Conservation (phyloP, 2,888 invertebrate genomes). For the Cerceris ruficornis region DNA sequence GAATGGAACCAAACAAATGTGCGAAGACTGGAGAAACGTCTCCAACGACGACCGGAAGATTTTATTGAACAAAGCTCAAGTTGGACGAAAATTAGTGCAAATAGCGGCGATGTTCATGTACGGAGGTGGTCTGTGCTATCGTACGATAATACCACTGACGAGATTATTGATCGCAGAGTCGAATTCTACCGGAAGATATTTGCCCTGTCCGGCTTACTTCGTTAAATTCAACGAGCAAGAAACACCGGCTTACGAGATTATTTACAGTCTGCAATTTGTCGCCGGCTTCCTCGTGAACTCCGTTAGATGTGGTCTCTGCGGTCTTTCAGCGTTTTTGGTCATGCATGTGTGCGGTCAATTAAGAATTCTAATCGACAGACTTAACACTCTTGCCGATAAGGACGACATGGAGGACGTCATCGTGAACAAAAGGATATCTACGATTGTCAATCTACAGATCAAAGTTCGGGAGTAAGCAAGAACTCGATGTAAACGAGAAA, state of each 20-base stretch:
- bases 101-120: slow-evolving; percentile 67
- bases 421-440: slow-evolving; percentile 15
- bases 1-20: too few species aligned
- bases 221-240: slow-evolving; percentile 58
- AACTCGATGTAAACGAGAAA: not conserved
- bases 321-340: slow-evolving; percentile 64
- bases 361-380: slow-evolving; percentile 22
- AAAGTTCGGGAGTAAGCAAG: slow-evolving; percentile 34
- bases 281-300: slow-evolving; percentile 64
- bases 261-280: slow-evolving; percentile 63
- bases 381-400: slow-evolving; percentile 6
- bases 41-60: slow-evolving; percentile 43
- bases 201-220: slow-evolving; percentile 66
- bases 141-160: slow-evolving; percentile 66
- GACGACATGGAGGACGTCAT: not conserved
- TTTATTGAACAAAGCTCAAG: slow-evolving; percentile 67
- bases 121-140: slow-evolving; percentile 58
- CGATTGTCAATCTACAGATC: slow-evolving; percentile 44
- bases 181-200: slow-evolving; percentile 59
- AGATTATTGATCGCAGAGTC: slow-evolving; percentile 34
- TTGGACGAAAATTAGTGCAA: slow-evolving; percentile 62
- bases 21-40: too few species aligned
- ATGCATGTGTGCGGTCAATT: slow-evolving; percentile 69
- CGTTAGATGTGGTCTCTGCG: slow-evolving; percentile 59
- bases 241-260: slow-evolving; percentile 66